A percentile compares a stretch with the other conserved stretches of the same genome.
Conservation (phyloP, 2,113 vertebrate species). For the Seriola rivoliana region DNA sequence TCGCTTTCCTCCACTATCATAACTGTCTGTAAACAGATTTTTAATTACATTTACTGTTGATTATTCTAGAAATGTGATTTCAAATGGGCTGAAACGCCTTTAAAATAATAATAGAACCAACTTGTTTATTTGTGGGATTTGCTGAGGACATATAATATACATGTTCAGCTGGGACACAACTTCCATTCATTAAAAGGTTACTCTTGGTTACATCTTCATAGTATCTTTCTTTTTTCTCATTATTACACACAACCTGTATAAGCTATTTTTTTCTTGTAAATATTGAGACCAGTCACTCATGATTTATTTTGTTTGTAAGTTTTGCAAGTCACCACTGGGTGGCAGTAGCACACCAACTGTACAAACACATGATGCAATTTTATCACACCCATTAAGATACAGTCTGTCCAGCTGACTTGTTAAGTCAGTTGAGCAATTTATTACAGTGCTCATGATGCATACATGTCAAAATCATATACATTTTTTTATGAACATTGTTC, state of each 20-base stretch:
- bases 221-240: background rate
- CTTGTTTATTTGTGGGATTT: background rate
- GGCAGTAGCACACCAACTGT: conserved; percentile 50
- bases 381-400: background rate
- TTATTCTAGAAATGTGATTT: background rate
- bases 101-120: background rate
- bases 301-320: rapidly evolving
- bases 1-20: no score
- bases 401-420: background rate
- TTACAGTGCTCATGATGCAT: background rate
- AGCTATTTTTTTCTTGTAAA: background rate
- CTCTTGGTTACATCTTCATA: background rate
- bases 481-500: background rate
- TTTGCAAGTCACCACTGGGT: conserved; percentile 34
- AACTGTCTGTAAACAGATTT: no score
- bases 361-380: background rate
- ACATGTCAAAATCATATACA: background rate
- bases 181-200: background rate
- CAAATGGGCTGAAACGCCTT: background rate
- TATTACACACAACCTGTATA: background rate
- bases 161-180: background rate
- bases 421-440: background rate
- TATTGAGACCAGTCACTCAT: background rate
- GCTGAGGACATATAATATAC: no score
- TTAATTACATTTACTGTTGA: background rate